Evolutionary conservation across 2,113 vertebrate genomes (phyloP).

Genomic region (Rhinoptilus africanus): DNA sequence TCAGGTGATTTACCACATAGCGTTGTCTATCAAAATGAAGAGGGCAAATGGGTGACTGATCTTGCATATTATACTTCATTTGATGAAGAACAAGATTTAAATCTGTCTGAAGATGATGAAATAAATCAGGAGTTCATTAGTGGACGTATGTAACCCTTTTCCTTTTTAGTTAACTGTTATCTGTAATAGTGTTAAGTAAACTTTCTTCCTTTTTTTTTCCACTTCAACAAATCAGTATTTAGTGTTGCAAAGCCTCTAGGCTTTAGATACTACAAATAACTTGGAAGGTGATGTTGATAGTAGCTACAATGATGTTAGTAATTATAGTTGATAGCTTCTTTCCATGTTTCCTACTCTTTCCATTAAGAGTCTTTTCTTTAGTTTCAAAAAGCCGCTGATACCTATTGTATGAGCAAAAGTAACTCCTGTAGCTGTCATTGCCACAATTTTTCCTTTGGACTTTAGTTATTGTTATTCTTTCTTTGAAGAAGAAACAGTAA

Average conservation of each 20-base stretch:
- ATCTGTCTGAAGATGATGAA: slow-evolving; percentile 41
- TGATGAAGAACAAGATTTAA: slow-evolving; percentile 77
- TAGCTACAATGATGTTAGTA: background rate
- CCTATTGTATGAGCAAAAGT: background rate
- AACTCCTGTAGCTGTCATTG: background rate
- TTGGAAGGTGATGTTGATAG: background rate
- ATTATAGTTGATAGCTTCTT: background rate
- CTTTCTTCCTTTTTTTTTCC: background rate
- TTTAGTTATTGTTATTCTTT: background rate
- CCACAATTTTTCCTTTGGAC: background rate
- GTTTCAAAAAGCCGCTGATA: background rate
- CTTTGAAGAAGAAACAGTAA: background rate
- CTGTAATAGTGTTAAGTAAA: background rate
- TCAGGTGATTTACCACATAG: slow-evolving; percentile 72
- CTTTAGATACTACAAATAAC: background rate
- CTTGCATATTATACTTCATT: slow-evolving; percentile 93
- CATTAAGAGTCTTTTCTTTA: background rate
- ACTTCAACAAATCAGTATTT: background rate
- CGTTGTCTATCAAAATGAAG: slow-evolving; percentile 93
- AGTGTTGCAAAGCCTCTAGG: background rate
- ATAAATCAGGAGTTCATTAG: slow-evolving; percentile 84
- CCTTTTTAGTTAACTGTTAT: background rate
- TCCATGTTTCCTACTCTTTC: background rate
- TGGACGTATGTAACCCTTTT: slow-evolving; percentile 78
- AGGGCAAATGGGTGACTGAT: slow-evolving; percentile 95